Percentiles rank a stretch among this genome's conserved stretches.
phyloP scores from a whole-genome alignment of 2,888 invertebrate genomes.

The Oxyteleia sp. region DNA sequence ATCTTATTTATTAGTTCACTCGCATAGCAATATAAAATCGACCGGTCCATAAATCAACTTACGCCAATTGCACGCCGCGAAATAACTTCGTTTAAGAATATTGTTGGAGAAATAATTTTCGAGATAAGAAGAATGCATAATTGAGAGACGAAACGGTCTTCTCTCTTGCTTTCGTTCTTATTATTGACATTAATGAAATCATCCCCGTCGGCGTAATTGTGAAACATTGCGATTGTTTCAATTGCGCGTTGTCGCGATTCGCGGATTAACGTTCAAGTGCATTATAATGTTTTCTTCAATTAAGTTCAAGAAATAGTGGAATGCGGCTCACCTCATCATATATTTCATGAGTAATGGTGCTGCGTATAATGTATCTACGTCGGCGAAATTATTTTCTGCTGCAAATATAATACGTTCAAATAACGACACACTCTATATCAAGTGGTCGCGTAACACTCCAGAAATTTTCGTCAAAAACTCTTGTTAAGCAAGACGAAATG shows the following conservation, averaged over 20 bases:
- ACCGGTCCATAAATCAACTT: slow-evolving; percentile 47
- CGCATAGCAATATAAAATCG: slow-evolving; percentile 39
- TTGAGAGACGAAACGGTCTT: slow-evolving; percentile 33
- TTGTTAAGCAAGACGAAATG: no score
- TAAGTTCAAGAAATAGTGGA: slow-evolving; percentile 27
- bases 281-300: slow-evolving; percentile 59
- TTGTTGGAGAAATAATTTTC: slow-evolving; percentile 39
- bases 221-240: slow-evolving; percentile 46
- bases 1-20: slow-evolving; percentile 51
- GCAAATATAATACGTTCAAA: slow-evolving; percentile 38
- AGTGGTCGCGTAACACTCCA: no score
- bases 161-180: background rate
- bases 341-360: slow-evolving; percentile 46
- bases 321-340: slow-evolving; percentile 13
- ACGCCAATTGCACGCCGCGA: slow-evolving; percentile 48
- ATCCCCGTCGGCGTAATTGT: slow-evolving; percentile 25
- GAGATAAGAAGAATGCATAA: slow-evolving; percentile 44
- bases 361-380: slow-evolving; percentile 41
- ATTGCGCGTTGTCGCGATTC: slow-evolving; percentile 38
- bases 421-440: slow-evolving; percentile 34
- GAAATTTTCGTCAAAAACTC: no score
- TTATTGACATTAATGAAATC: slow-evolving; percentile 46
- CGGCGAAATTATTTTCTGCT: slow-evolving; percentile 40
- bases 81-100: slow-evolving; percentile 47
- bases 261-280: slow-evolving; percentile 34